Evolutionary conservation across 92 coral and sea anemone genomes (phyloP), one percentile per base, ranked within the genome.

Genomic region (Siderastrea radians): DNA sequence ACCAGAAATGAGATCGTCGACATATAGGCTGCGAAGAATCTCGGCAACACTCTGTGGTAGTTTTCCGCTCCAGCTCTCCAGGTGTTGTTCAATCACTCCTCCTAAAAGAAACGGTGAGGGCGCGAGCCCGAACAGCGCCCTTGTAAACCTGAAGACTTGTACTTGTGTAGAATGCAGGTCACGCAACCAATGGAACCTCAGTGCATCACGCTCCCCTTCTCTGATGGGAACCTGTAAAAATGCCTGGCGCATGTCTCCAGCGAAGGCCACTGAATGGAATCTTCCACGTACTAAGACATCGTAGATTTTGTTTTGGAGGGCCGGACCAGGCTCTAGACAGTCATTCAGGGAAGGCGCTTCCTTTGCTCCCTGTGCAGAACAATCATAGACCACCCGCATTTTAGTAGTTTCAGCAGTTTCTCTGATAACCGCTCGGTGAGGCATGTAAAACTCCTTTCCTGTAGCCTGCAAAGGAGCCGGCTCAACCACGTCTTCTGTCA

Each of bases 401-500:
- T 64, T 44, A n/a, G 84, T 60, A 53, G 38, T 26, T 17, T 66
- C 75, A 7, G 85, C 85, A 15, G 62, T 66, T 45, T 87, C 86
- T 49, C 44, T 51, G 16, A 87, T 46, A 6, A 87, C 85, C 2
- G 90, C 90, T 1, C 85, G 57, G 50, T 68, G 86, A n/a, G 90
- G 90, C 79, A 78, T 66, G 85, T 86, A 86, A 45, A 10, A 80
- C 58, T 64, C 84, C 51, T 74, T 65, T 16, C 53, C 81, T 26
- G 44, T 12, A 9, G 75, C 65, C 54, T 86, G 67, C 46, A 15
- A 26, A 64, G 85, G 73, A 17, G 85, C 90, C 46, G 68, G 79
- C 57, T 86, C 90, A n/a, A 86, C 91, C 6, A 80, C 84, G 38
- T 86, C 91, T 47, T 87, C 86, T n/a, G 55, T 46, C 7, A 80